phyloP scores from a whole-genome alignment of 2,888 invertebrate species.

The Perithous albicinctus region DNA sequence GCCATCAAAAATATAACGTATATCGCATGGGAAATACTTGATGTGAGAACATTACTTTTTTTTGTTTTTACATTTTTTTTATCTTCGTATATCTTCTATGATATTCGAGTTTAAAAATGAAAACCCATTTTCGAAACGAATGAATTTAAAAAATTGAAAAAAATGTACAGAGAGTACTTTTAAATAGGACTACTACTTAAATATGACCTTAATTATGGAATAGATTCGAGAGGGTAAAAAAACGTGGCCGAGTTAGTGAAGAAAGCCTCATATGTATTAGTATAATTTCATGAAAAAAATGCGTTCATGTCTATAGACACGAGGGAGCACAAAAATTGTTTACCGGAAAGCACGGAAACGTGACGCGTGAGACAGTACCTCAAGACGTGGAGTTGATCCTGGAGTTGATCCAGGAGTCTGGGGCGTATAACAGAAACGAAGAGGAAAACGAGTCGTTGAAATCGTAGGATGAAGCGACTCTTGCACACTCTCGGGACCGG shows the following conservation, averaged over 20 bases:
- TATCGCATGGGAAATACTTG: no score
- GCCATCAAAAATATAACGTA: no score
- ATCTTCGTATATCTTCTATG: no score
- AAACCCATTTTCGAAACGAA: no score
- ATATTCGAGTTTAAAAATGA: no score
- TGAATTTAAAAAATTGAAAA: no score
- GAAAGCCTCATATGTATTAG: background rate
- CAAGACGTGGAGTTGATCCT: slow-evolving; percentile 1
- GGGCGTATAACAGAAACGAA: slow-evolving; percentile 9
- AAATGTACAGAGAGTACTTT: no score
- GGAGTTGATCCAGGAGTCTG: background rate
- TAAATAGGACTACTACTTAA: no score
- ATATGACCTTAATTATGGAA: no score
- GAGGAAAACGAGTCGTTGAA: slow-evolving; percentile 35
- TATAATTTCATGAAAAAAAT: background rate
- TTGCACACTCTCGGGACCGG: slow-evolving; percentile 20
- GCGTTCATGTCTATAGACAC: background rate
- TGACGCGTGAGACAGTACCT: background rate
- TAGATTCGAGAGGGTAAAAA: background rate
- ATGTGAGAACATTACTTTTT: no score
- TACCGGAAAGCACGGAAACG: slow-evolving; percentile 16
- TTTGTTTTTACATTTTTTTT: no score
- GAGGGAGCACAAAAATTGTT: slow-evolving; percentile 3
- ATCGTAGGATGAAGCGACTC: slow-evolving; percentile 11
- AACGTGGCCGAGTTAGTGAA: background rate